Evolutionary conservation across 2,797 vertebrate species (phyloP), one percentile per base, ranked within the genome.

Genomic region (Manis javanica): DNA sequence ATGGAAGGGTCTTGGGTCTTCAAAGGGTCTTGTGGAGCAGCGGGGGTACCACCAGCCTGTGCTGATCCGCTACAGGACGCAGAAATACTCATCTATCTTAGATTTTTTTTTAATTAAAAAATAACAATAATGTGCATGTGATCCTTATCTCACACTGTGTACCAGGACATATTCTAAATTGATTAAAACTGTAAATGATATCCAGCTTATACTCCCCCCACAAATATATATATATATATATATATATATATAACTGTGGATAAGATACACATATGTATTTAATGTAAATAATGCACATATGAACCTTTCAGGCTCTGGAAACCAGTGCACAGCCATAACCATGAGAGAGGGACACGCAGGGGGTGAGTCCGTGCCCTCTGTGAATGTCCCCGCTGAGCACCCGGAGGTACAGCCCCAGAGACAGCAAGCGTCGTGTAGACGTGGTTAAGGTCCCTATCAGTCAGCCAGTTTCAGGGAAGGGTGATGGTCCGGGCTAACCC

Each of bases 391-490:
- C 37, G 51, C 11, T 34, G 2, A 9, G 16, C 31, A 4, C 39
- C 19, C 4, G 55, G 24, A 83, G 23, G 34, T 14, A 7, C 14
- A 61, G 16, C 42, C 37, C 55, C 26, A 16, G 2, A 5, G 11
- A 14, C 1, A 42, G 39, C 61, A 7, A 46, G 26, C 2, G 15
- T 21, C 66, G 2, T 19, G 8, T 19, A 39, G 31, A 21, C 0
- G 4, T 0, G 1, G 3, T 14, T 34, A 37, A 55, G 64, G 21
- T 10, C 18, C 4, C 10, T 0, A 46, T 46, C 46, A 2, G 0
- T 7, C 26, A 34, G 42, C 18, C 16, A 12, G 34, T 14, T 16
- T 34, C 34, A 26, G 1, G 42, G 11, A 12, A 61, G 6, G 8
- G 13, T 1, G 3, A 18, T 31, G 2, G 11, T 51, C 39, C 63